phyloP scores from a whole-genome alignment of 1,140 invertebrate species.

The Bombus waltoni region DNA sequence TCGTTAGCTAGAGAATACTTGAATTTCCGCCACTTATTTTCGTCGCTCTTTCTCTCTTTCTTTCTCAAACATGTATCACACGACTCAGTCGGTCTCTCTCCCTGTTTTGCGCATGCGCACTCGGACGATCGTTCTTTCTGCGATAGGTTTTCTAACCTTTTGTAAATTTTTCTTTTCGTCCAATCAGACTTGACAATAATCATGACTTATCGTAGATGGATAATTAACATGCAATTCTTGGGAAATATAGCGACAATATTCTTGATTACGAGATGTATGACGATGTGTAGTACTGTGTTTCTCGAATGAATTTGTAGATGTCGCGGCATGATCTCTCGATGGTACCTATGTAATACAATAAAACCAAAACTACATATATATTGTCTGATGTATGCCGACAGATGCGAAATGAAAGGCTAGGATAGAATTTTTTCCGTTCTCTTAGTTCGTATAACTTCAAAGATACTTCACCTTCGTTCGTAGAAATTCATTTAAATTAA shows the following conservation, averaged over 20 bases:
- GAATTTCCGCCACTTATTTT: slow-evolving; percentile 33
- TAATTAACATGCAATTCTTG: background rate
- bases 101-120: background rate
- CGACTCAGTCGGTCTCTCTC: background rate
- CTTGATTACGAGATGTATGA: background rate
- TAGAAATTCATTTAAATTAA: background rate
- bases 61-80: background rate
- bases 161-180: background rate
- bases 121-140: background rate
- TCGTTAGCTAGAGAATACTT: background rate
- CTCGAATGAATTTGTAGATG: slow-evolving; percentile 8
- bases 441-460: background rate
- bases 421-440: slow-evolving; percentile 3
- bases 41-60: slow-evolving; percentile 16
- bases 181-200: too few species aligned
- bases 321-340: background rate
- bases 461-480: too few species aligned
- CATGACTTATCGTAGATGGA: background rate
- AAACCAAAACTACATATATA: slow-evolving; percentile 6
- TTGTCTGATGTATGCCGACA: slow-evolving; percentile 13
- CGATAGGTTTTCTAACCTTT: background rate
- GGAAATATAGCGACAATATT: background rate
- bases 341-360: slow-evolving; percentile 11
- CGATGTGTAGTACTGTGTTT: background rate
- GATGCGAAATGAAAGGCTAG: background rate